Conservation (phyloP, 2,797 vertebrate genomes). For the Anolis apletophallus region DNA sequence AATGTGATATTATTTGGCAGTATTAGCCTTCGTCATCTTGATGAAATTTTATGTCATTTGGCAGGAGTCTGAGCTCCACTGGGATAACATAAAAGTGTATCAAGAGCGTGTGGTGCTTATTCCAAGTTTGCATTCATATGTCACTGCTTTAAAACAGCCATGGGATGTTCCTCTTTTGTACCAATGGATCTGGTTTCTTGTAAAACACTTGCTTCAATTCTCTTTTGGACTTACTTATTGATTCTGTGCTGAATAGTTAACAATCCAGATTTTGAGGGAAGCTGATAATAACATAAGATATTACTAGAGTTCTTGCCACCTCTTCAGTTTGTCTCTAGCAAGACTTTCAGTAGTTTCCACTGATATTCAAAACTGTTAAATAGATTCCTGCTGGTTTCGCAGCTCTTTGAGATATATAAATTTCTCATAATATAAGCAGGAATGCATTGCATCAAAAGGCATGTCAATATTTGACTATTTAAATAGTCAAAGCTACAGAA, state of each 20-base stretch:
- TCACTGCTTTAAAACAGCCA: not conserved
- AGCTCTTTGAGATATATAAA: not conserved
- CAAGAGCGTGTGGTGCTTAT: not conserved
- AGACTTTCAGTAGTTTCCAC: not conserved
- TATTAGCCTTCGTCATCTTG: conserved; percentile 14
- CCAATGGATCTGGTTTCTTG: not conserved
- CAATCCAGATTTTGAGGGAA: not conserved
- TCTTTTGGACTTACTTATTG: not conserved
- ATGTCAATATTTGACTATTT: not conserved
- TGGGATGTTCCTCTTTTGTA: not conserved
- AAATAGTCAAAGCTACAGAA: not conserved
- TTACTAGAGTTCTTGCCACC: not conserved
- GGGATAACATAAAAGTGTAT: not conserved
- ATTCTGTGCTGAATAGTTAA: not conserved
- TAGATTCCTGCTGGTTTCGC: not conserved
- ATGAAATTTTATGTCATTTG: conserved; percentile 36
- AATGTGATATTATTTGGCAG: conserved; percentile 22
- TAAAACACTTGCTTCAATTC: not conserved
- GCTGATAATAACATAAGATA: no score
- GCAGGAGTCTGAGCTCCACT: not conserved
- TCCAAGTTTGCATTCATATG: not conserved
- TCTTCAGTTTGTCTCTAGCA: not conserved
- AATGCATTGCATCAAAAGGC: not conserved
- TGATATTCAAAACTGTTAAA: not conserved
- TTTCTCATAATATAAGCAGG: not conserved